Evolutionary conservation across 2,113 vertebrate species (phyloP).

Genomic region (Chloroceryle aenea): DNA sequence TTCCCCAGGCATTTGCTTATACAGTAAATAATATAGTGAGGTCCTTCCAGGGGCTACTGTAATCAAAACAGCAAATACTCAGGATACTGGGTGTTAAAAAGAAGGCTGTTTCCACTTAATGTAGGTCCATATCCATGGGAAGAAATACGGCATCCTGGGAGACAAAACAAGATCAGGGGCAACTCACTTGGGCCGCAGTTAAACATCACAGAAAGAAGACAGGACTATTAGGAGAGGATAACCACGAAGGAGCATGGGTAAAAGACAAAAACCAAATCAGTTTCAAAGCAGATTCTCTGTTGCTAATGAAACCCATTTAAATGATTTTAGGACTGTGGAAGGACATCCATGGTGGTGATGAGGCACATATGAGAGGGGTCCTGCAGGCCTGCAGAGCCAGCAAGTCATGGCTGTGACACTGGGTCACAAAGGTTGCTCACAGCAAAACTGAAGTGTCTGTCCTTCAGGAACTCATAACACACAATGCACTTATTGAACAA

Average conservation of each 20-base stretch:
- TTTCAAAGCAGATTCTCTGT: background rate
- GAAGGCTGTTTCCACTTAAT: background rate
- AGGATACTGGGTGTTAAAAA: background rate
- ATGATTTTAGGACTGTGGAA: background rate
- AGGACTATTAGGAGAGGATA: background rate
- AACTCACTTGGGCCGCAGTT: background rate
- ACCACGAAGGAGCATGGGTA: background rate
- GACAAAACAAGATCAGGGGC: background rate
- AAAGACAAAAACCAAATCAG: background rate
- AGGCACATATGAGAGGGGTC: background rate
- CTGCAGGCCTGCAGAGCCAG: background rate
- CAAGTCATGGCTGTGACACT: background rate
- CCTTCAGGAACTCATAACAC: background rate
- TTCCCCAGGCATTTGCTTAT: background rate
- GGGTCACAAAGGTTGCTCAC: background rate
- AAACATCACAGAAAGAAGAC: background rate
- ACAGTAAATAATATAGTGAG: background rate
- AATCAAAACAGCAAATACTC: background rate
- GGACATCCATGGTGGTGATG: background rate
- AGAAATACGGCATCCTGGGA: background rate
- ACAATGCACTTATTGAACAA: background rate
- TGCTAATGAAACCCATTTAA: background rate
- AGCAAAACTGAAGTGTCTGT: background rate
- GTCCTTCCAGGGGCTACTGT: background rate
- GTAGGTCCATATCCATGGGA: background rate